Conservation (phyloP, 1,140 invertebrate species). For the Drosophila orena region DNA sequence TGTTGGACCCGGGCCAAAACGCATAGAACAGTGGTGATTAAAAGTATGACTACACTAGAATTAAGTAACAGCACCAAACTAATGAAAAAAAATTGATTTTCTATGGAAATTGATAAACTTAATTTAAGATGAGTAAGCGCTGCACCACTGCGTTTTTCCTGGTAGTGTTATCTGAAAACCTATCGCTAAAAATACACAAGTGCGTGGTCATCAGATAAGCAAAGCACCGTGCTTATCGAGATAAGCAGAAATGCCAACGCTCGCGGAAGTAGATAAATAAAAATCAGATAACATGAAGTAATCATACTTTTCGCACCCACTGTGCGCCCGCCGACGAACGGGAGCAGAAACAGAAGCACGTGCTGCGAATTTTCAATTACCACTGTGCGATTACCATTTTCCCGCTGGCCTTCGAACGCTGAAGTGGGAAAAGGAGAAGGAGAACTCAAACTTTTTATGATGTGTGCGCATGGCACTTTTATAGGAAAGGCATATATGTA, state of each 20-base stretch:
- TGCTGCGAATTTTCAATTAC: conserved; percentile 71
- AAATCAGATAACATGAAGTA: conserved; percentile 11
- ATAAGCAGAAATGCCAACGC: conserved; percentile 25
- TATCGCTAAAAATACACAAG: not conserved
- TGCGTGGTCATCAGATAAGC: conserved; percentile 18
- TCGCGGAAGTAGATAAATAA: conserved; percentile 32
- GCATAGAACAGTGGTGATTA: conserved; percentile 43
- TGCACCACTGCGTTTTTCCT: not conserved
- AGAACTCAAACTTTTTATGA: conserved; percentile 61
- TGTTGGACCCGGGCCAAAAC: conserved; percentile 38
- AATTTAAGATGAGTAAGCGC: not conserved
- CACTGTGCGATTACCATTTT: conserved; percentile 58
- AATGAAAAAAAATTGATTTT: no score
- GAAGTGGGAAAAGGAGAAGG: conserved; percentile 1
- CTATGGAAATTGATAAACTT: not conserved
- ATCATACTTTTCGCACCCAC: conserved; percentile 36
- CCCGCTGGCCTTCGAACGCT: conserved; percentile 45
- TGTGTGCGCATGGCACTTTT: conserved; percentile 44
- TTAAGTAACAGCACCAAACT: no score
- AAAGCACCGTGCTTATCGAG: not conserved
- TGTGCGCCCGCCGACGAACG: conserved; percentile 50
- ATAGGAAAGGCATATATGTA: conserved; percentile 36
- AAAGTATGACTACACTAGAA: not conserved
- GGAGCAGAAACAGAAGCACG: conserved; percentile 59
- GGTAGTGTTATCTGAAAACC: conserved; percentile 29